Evolutionary conservation across 2,797 vertebrate genomes (phyloP), one percentile per base, ranked within the genome.

Genomic region (Mallotus villosus): DNA sequence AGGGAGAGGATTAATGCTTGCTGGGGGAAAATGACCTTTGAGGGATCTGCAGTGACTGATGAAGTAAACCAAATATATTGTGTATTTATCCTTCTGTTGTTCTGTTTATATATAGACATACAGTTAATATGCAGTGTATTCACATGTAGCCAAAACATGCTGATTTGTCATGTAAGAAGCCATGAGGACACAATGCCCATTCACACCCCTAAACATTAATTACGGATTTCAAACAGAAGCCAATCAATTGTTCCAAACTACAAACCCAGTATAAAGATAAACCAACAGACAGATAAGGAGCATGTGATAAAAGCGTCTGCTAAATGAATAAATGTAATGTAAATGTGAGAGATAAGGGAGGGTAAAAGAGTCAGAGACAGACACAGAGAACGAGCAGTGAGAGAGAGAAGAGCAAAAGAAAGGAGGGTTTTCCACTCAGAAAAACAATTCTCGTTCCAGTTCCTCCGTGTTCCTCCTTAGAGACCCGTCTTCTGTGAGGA

Each of bases 401-500:
- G n/a, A 60, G 12, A 22, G 55, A 29, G 49, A n/a, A 25, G 25
- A 17, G 53, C 19, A 58, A 9, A 19, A 67, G 34, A 49, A 63
- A 19, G 57, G 24, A 25, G 53, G 11, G 25, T 4, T 12, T n/a
- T 34, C 32, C 34, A 65, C n/a, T 7, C 63, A 46, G 63, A 37
- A 16, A 65, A 24, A 65, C 14, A 12, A 17, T 49, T 49, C 37
- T 65, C 5, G 46, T 65, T 65, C 63, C 63, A 65, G 63, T 16
- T 24, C 37, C 11, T 12, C 9, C 12, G 12, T 12, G 41, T 46
- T 46, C 41, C 41, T 46, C 41, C 12, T 46, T 25, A 8, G 9
- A 68, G 53, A 68, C 51, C 19, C 22, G 65, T 4, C 25, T 32
- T 78, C 68, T 70, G 67, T 62, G 55, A 59, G 32, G 71, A 37